Percentiles rank a stretch among this genome's conserved stretches.
These are phyloP conservation scores for Pachypeltis micranthus DNA, from an alignment of 1,140 invertebrate genomes.

Conservation along the genomic window DNA sequence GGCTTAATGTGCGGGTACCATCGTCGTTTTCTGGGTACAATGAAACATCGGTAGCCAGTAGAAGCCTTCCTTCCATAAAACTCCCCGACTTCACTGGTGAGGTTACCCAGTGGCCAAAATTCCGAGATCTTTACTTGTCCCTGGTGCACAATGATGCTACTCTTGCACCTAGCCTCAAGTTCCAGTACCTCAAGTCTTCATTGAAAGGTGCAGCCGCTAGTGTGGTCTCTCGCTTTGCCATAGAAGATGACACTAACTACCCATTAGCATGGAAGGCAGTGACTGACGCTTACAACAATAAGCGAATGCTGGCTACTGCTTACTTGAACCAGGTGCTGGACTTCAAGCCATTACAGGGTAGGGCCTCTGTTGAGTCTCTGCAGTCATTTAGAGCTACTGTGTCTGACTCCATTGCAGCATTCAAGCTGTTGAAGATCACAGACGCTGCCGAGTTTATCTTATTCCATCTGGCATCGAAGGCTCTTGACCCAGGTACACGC, in stretches of 20 bases:
- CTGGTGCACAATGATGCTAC: too few relatives aligned
- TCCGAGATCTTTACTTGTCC: too few relatives aligned
- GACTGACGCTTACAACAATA: conserved; percentile 1
- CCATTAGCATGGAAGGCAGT: not conserved
- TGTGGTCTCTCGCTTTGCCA: not conserved
- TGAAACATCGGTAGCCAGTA: too few relatives aligned
- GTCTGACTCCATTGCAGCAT: not conserved
- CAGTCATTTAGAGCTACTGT: not conserved
- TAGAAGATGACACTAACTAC: conserved; percentile 7
- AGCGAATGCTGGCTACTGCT: not conserved
- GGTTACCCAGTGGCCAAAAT: too few relatives aligned
- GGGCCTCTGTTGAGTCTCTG: not conserved
- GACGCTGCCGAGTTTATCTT: not conserved
- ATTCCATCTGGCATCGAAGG: not conserved
- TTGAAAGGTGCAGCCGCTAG: not conserved
- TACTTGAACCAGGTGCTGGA: not conserved
- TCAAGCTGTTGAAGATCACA: conserved; percentile 3
- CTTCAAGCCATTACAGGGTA: not conserved
- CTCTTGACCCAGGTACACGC: not conserved
- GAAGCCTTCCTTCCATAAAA: too few relatives aligned
- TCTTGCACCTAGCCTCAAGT: not conserved
- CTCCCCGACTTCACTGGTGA: too few relatives aligned
- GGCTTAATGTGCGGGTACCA: too few relatives aligned
- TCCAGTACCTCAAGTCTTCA: not conserved
- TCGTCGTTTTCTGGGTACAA: too few relatives aligned